Conservation (phyloP, 2,797 vertebrate species). For the Eospalax fontanierii region DNA sequence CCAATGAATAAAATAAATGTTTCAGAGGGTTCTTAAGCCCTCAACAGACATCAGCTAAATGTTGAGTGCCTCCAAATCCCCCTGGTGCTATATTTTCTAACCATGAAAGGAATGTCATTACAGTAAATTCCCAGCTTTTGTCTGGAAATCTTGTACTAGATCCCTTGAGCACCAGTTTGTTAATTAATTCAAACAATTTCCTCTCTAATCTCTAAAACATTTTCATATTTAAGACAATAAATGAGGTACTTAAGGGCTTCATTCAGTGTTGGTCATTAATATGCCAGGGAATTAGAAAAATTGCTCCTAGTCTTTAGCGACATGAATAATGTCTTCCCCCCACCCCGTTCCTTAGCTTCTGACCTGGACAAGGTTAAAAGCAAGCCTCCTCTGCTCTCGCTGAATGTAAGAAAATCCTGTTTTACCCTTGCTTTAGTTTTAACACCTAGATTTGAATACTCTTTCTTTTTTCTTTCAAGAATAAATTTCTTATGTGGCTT, state of each 20-base stretch:
- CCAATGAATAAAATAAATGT: conserved; percentile 89
- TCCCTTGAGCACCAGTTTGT: conserved; percentile 89
- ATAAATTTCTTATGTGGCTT: conserved; percentile 84
- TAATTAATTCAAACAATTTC: conserved; percentile 93
- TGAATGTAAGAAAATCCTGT: conserved; percentile 85
- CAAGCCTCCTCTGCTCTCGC: conserved; percentile 80
- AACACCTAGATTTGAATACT: conserved; percentile 63
- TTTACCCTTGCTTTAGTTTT: conserved; percentile 78
- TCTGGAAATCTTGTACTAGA: conserved; percentile 90
- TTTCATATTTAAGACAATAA: conserved; percentile 93
- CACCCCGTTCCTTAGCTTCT: conserved; percentile 71
- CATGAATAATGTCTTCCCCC: conserved; percentile 86
- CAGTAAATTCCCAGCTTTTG: conserved; percentile 91
- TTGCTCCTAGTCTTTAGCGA: conserved; percentile 84
- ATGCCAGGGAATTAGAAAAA: conserved; percentile 89
- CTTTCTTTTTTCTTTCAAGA: conserved; percentile 73
- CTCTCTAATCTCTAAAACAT: conserved; percentile 91
- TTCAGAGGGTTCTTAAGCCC: conserved; percentile 89
- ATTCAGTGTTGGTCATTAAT: conserved; percentile 90
- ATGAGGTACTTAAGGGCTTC: conserved; percentile 89
- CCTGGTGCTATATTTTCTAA: conserved; percentile 89
- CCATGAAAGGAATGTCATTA: conserved; percentile 91
- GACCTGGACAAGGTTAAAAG: conserved; percentile 89
- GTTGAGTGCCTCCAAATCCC: conserved; percentile 90
- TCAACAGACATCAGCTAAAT: conserved; percentile 90